Evolutionary conservation across 1,140 invertebrate species (phyloP).

Genomic region (Aphaenogaster ashmeadi): DNA sequence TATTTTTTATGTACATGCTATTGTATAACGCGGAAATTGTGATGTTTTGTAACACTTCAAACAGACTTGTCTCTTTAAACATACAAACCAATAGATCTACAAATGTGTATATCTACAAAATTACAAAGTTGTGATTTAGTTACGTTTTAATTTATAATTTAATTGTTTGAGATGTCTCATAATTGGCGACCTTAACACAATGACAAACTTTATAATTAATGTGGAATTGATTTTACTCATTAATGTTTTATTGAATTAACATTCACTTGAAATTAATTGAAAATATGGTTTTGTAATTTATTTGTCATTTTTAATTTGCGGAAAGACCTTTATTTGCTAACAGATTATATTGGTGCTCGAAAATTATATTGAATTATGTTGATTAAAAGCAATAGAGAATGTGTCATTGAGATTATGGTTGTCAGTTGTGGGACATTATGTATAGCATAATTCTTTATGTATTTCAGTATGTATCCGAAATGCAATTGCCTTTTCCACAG

Average conservation of each 20-base stretch:
- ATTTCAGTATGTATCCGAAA: slow-evolving; percentile 30
- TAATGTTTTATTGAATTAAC: not conserved
- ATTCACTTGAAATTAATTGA: not conserved
- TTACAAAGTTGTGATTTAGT: slow-evolving; percentile 16
- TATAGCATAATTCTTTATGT: slow-evolving; percentile 25
- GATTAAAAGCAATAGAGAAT: not conserved
- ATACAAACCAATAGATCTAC: slow-evolving; percentile 6
- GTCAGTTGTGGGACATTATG: not conserved
- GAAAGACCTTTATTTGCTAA: not conserved
- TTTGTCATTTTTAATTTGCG: not conserved
- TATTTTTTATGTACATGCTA: slow-evolving; percentile 10
- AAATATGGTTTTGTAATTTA: not conserved
- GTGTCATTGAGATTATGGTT: not conserved
- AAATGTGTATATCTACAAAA: not conserved
- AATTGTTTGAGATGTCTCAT: slow-evolving; percentile 9
- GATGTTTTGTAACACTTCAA: not conserved
- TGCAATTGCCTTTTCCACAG: slow-evolving; percentile 7
- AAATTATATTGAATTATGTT: not conserved
- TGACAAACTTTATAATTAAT: slow-evolving; percentile 2
- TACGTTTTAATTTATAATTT: slow-evolving; percentile 22
- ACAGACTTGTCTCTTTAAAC: not conserved
- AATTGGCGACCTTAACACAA: not conserved
- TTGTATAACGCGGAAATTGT: not conserved
- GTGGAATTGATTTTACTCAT: not conserved
- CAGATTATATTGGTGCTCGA: not conserved